Percentiles rank a stretch among this genome's conserved stretches.
These are phyloP conservation scores for Eurystomus glaucurus DNA, from an alignment of 2,797 vertebrate genomes.

Conservation along the genomic window DNA sequence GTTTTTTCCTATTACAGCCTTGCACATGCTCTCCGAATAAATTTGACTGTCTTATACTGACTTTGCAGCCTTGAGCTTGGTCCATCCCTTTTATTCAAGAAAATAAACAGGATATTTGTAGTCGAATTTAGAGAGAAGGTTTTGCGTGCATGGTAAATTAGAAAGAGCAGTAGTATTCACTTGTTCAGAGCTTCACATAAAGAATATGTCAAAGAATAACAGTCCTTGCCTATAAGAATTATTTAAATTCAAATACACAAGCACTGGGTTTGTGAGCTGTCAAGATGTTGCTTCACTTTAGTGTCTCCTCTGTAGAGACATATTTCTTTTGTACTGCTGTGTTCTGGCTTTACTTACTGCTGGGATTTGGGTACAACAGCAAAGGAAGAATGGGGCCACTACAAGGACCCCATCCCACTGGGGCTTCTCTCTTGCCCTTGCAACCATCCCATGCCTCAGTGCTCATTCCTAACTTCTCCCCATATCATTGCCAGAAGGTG, in stretches of 20 bases:
- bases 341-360: background rate
- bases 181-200: background rate
- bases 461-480: background rate
- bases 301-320: background rate
- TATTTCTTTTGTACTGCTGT: background rate
- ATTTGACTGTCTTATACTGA: background rate
- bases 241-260: background rate
- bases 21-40: background rate
- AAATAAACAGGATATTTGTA: constrained; percentile 4
- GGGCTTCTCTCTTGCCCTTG: background rate
- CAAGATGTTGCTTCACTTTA: background rate
- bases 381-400: background rate
- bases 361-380: background rate
- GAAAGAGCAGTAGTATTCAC: background rate
- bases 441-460: accelerated
- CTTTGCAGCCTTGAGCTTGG: constrained; percentile 1
- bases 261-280: background rate
- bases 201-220: background rate
- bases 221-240: background rate
- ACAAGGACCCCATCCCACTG: background rate
- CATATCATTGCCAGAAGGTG: background rate
- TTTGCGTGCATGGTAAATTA: background rate
- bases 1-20: background rate
- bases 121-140: background rate
- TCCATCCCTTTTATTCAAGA: background rate